Conservation (phyloP, 2,888 invertebrate genomes). For the Pyrgus malvae region DNA sequence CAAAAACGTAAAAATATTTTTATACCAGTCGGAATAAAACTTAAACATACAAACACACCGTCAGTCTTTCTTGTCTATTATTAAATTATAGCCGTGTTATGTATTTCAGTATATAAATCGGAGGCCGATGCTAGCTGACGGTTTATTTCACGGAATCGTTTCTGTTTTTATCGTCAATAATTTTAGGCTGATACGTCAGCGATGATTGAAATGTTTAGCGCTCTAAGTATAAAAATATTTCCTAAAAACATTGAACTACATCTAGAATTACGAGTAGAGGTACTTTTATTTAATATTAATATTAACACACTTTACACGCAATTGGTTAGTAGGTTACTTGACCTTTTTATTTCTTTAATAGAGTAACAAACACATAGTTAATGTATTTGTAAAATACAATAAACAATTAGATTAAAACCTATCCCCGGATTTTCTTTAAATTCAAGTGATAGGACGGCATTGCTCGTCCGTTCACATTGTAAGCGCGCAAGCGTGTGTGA, state of each 20-base stretch:
- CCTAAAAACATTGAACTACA: no score
- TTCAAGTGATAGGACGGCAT: no score
- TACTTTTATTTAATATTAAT: no score
- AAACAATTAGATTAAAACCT: not conserved
- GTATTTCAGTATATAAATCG: conserved; percentile 24
- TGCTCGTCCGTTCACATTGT: not conserved
- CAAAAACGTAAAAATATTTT: conserved; percentile 29
- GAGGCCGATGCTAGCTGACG: conserved; percentile 19
- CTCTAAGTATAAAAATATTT: not conserved
- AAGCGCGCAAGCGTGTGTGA: conserved; percentile 37
- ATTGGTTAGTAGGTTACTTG: no score
- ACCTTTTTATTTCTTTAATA: no score
- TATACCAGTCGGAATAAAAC: conserved; percentile 22
- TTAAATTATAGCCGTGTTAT: conserved; percentile 26
- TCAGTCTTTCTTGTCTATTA: conserved; percentile 29
- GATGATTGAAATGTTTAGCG: conserved; percentile 1
- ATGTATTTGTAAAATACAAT: no score
- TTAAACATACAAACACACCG: conserved; percentile 22
- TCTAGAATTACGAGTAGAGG: no score
- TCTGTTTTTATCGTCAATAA: conserved; percentile 23
- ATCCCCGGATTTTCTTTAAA: not conserved
- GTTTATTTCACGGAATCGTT: conserved; percentile 26
- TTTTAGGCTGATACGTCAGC: conserved; percentile 8
- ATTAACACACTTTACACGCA: no score
- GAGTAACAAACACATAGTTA: no score